A percentile compares a stretch with the other conserved stretches of the same genome.
Conservation (phyloP, 2,888 invertebrate species). For the Creontiades dilutus region DNA sequence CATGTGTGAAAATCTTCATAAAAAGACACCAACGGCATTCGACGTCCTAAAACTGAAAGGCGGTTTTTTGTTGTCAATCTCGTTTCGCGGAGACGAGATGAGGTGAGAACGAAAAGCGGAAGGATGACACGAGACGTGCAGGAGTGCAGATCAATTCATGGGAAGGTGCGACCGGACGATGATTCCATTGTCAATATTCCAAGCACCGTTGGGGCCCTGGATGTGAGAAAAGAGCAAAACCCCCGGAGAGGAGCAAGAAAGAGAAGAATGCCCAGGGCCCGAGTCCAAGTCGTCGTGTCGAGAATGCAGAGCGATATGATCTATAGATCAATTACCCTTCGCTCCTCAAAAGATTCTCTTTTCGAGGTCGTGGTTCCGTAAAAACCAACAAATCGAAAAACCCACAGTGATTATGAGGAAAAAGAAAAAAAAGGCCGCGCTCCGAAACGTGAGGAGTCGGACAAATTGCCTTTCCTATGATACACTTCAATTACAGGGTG, state of each 20-base stretch:
- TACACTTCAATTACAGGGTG: constrained; percentile 66
- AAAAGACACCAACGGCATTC: not conserved
- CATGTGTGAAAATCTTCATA: not conserved
- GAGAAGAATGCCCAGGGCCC: constrained; percentile 2
- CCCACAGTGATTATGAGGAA: constrained; percentile 66
- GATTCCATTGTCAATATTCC: constrained; percentile 63
- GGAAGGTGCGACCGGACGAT: constrained; percentile 10
- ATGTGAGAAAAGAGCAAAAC: constrained; percentile 57
- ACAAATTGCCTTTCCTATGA: constrained; percentile 66
- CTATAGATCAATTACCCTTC: constrained; percentile 74
- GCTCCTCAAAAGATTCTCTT: constrained; percentile 48
- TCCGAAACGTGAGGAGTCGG: constrained; percentile 65
- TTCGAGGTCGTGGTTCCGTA: constrained; percentile 61
- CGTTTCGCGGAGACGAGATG: not conserved
- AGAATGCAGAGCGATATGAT: constrained; percentile 73
- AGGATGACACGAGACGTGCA: constrained; percentile 47
- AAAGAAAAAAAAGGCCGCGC: constrained; percentile 28
- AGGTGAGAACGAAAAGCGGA: constrained; percentile 26
- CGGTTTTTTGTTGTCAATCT: not conserved
- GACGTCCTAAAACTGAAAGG: not conserved
- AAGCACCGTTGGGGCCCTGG: constrained; percentile 43
- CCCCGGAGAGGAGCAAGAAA: not conserved
- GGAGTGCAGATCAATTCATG: constrained; percentile 55
- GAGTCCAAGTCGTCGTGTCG: constrained; percentile 54
- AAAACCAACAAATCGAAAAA: constrained; percentile 69